Conservation (phyloP, 2,797 vertebrate species). For the Cheirogaleus major region DNA sequence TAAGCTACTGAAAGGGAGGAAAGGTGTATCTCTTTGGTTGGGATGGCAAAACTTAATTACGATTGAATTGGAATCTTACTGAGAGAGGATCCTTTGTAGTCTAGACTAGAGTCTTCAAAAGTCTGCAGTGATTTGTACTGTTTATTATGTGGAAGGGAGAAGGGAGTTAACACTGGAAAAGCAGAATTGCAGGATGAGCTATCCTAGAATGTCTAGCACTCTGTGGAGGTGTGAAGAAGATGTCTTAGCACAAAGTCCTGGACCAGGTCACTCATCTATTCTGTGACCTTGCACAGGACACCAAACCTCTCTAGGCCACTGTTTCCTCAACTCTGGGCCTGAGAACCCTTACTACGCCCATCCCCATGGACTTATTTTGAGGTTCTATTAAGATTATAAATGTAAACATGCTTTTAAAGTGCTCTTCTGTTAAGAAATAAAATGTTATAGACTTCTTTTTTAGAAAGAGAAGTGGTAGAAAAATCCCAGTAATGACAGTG, state of each 20-base stretch:
- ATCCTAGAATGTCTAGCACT: constrained; percentile 6
- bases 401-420: constrained; percentile 33
- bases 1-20: not conserved
- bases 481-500: constrained; percentile 60
- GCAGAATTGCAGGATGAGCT: not conserved
- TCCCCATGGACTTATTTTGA: constrained; percentile 30
- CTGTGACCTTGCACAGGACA: not conserved
- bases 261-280: not conserved
- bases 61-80: not conserved
- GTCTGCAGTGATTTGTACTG: not conserved
- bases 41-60: not conserved
- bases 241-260: not conserved
- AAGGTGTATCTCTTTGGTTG: not conserved
- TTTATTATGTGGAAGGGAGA: not conserved
- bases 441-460: constrained; percentile 1
- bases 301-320: not conserved
- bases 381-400: constrained; percentile 14
- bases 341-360: not conserved
- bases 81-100: not conserved
- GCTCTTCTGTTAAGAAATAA: constrained; percentile 44
- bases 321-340: not conserved
- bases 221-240: not conserved
- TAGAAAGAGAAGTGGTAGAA: constrained; percentile 54
- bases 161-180: not conserved
- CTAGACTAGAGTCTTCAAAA: not conserved